Conservation (phyloP, 2,888 invertebrate genomes). For the Apocheima hispidaria region DNA sequence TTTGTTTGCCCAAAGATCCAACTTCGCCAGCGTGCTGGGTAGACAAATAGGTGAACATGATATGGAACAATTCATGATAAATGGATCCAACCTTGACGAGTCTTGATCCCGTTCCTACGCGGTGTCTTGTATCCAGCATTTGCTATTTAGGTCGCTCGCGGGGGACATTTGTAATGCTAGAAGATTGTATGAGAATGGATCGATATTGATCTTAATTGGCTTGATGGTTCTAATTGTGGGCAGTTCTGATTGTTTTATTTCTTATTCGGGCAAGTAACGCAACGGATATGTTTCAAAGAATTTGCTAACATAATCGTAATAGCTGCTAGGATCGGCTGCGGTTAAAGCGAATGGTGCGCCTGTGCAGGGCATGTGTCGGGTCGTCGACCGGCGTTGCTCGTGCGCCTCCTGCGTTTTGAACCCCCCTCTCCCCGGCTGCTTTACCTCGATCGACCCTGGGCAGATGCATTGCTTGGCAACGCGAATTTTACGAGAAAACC, state of each 20-base stretch:
- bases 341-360: constrained; percentile 76
- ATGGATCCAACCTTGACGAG: constrained; percentile 82
- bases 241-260: constrained; percentile 29
- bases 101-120: constrained; percentile 80
- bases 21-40: constrained; percentile 41
- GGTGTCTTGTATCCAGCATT: constrained; percentile 68
- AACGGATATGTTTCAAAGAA: constrained; percentile 44
- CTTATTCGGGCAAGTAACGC: constrained; percentile 23
- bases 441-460: constrained; percentile 76
- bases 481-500: constrained; percentile 84
- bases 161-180: constrained; percentile 65
- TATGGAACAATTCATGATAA: constrained; percentile 74
- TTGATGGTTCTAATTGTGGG: constrained; percentile 35
- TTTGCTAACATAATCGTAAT: constrained; percentile 71
- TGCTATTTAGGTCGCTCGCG: constrained; percentile 73
- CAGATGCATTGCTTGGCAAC: constrained; percentile 82
- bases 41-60: constrained; percentile 47
- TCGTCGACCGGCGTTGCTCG: constrained; percentile 83
- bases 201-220: constrained; percentile 41
- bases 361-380: constrained; percentile 81
- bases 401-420: constrained; percentile 82
- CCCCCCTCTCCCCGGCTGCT: constrained; percentile 66
- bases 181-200: constrained; percentile 52
- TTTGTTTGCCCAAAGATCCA: constrained; percentile 33
- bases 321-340: constrained; percentile 70